A percentile compares a stretch with the other conserved stretches of the same genome.
Evolutionary conservation across 2,888 invertebrate genomes (phyloP).

Genomic region (Dexiosoma caninum): DNA sequence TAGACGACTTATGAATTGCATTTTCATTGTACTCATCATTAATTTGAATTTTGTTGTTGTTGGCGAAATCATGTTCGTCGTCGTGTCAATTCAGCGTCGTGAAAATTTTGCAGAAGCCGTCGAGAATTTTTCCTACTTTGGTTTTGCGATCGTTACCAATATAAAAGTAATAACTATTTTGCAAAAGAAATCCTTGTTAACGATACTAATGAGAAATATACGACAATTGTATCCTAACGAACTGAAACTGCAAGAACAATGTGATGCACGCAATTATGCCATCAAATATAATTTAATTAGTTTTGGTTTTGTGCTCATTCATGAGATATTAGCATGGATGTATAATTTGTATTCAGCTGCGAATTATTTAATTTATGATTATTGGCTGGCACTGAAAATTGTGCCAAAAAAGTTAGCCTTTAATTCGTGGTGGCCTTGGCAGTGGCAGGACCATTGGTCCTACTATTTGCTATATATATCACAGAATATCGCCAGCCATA

Average conservation of each 20-base stretch:
- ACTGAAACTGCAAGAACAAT: conserved; percentile 59
- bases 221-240: conserved; percentile 68
- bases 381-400: conserved; percentile 62
- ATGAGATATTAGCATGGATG: conserved; percentile 70
- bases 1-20: conserved; percentile 38
- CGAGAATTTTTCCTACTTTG: conserved; percentile 70
- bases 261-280: conserved; percentile 54
- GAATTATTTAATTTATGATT: conserved; percentile 68
- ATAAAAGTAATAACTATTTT: conserved; percentile 71
- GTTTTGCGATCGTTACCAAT: conserved; percentile 69
- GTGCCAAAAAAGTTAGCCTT: conserved; percentile 70
- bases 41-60: conserved; percentile 69
- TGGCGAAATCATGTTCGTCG: conserved; percentile 69
- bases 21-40: conserved; percentile 65
- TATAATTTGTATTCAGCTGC: conserved; percentile 71
- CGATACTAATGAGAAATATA: conserved; percentile 67
- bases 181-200: conserved; percentile 65
- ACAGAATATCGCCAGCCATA: conserved; percentile 70
- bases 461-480: conserved; percentile 69
- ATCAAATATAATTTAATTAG: conserved; percentile 64
- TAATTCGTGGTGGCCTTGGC: conserved; percentile 70
- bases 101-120: conserved; percentile 72
- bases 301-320: conserved; percentile 68
- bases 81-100: conserved; percentile 66
- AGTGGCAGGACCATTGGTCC: conserved; percentile 68